Conservation (phyloP, 2,113 vertebrate species). For the Malurus elegans region DNA sequence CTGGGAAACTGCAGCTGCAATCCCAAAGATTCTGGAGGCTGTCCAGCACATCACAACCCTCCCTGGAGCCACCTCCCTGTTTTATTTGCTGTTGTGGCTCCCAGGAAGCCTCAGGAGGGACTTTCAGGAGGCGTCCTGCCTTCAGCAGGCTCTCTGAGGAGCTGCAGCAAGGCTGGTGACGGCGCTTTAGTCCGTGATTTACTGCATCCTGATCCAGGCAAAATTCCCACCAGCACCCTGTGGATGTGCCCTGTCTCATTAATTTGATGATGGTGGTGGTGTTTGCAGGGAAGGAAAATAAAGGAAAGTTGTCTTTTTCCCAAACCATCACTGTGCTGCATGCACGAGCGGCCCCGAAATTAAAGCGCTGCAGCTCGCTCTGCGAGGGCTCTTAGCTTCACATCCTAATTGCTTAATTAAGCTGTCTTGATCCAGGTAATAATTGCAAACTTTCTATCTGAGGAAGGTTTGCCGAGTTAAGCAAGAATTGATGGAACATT, state of each 20-base stretch:
- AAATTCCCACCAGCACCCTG: neutral
- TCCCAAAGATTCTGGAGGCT: neutral
- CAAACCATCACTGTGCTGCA: accelerated
- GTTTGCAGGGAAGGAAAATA: neutral
- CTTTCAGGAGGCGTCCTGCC: neutral
- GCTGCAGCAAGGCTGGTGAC: neutral
- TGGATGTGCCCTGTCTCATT: neutral
- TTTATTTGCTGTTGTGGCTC: neutral
- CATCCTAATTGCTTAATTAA: slow-evolving; percentile 63
- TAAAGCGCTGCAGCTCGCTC: neutral
- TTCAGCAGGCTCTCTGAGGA: neutral
- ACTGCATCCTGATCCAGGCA: neutral
- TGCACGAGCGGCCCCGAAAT: neutral
- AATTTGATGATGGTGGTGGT: neutral
- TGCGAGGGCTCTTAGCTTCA: slow-evolving; percentile 13
- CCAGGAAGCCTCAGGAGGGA: neutral
- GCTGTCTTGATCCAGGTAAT: slow-evolving; percentile 64
- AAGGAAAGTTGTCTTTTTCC: neutral
- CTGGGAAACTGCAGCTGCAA: neutral
- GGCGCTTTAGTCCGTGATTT: neutral
- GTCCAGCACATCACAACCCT: neutral
- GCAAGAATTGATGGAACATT: slow-evolving; percentile 4
- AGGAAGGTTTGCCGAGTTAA: neutral
- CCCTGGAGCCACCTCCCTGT: neutral
- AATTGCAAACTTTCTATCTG: slow-evolving; percentile 35